Base-by-base conservation (phyloP, 2,113 vertebrate genomes). In the Chamaetylas fuelleborni region DNA sequence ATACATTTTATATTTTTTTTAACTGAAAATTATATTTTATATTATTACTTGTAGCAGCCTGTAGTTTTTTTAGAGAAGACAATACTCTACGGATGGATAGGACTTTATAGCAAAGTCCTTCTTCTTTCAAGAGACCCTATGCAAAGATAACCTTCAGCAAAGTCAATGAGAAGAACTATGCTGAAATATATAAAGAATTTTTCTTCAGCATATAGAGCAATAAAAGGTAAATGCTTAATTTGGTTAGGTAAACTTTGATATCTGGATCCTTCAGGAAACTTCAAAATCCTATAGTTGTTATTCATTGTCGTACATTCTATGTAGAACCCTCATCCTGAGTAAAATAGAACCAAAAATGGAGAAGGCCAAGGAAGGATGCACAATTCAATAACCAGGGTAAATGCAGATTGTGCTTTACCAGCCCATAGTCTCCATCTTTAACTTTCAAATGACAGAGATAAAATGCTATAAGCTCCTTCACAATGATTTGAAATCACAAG, bases 1-100 rank as follows among this genome's bases (percentile, higher is more conserved):
- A 6, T 29, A 12, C 1, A 2, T 29, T 29, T 53, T 23, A 4
- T 24, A 5, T 19, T 16, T 38, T 22, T 42, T 3, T 45, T 5
- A 19, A 56, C 7, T 16, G 15, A 53, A 51, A 69, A 64, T 62
- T 5, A 15, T 85, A 20, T 40, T 74, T 25, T 29, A 8, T 65
- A 2, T 23, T 18, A 29, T 45, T 90, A 14, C 4, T 57, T 51
- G 4, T 20, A 54, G 10, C 2, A 77, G 10, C 5, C n/a, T 25
- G 11, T 8, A 34, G 9, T 11, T 23, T 29, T 84, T 65, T 62
- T 45, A 51, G 31, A 33, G 33, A 83, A 67, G 11, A 25, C 3
- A 62, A 24, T 45, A 66, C 67, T 57, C 22, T 14, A 73, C 19
- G 15, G 22, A n/a, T 29, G 9, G 5, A 5, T 72, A n/a, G 0